Evolutionary conservation across 2,888 invertebrate genomes (phyloP).

Genomic region (Anoplius nigerrimus): DNA sequence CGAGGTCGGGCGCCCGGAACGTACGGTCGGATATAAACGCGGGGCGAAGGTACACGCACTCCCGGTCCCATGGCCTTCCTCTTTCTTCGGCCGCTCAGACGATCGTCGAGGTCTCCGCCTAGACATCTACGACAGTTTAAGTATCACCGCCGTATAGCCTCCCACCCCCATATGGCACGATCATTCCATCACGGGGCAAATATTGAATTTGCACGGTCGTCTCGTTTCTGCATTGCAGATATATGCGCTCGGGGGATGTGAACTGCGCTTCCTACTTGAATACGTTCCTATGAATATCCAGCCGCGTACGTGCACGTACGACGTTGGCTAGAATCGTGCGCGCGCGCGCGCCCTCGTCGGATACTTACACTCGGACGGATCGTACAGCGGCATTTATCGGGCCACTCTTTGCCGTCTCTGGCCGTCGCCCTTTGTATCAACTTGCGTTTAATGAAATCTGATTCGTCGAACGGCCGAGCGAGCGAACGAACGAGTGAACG

Average conservation of each 20-base stretch:
- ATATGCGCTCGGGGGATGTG: conserved; percentile 36
- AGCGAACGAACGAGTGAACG: no score
- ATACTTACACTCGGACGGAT: not conserved
- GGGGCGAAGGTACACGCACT: no score
- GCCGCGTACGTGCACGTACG: not conserved
- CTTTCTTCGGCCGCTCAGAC: no score
- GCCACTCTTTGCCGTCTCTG: conserved; percentile 32
- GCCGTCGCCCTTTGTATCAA: conserved; percentile 37
- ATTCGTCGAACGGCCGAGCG: no score
- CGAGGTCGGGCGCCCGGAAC: not conserved
- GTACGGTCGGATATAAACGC: not conserved
- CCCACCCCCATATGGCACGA: conserved; percentile 44
- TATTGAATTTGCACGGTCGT: conserved; percentile 59
- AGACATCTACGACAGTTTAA: conserved; percentile 34
- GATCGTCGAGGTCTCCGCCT: no score
- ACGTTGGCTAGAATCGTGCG: not conserved
- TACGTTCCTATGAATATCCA: conserved; percentile 6
- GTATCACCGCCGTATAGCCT: conserved; percentile 36
- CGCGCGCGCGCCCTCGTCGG: not conserved
- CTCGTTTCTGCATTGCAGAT: conserved; percentile 60
- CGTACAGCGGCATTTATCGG: conserved; percentile 35
- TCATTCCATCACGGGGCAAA: conserved; percentile 54
- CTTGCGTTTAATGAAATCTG: conserved; percentile 46
- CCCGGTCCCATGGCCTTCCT: no score
- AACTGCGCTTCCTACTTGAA: conserved; percentile 22